Evolutionary conservation across 1,140 invertebrate species (phyloP).

Genomic region (Spodoptera litura): DNA sequence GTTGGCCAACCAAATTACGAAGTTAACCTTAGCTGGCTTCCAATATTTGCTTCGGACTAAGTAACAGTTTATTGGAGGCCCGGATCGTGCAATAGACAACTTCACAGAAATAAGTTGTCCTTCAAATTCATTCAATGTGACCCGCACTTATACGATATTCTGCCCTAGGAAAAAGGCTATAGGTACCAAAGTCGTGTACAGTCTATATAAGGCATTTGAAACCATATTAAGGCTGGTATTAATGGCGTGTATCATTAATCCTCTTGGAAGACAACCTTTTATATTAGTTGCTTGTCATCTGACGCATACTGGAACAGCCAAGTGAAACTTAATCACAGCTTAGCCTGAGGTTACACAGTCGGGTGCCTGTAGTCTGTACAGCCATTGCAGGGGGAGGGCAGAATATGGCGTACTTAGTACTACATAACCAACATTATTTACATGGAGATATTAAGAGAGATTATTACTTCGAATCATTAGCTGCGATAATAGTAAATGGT

Average conservation of each 20-base stretch:
- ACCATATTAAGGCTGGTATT: constrained; percentile 22
- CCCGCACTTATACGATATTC: neutral
- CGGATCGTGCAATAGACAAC: constrained; percentile 9
- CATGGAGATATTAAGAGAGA: neutral
- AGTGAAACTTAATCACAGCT: constrained; percentile 21
- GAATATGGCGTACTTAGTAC: neutral
- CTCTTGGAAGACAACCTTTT: constrained; percentile 35
- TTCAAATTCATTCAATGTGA: constrained; percentile 38
- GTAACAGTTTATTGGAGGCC: constrained; percentile 10
- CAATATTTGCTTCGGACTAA: constrained; percentile 15
- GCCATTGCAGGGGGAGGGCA: neutral
- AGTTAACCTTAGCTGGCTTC: constrained; percentile 18
- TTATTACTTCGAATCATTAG: too few species aligned
- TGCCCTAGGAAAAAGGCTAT: neutral
- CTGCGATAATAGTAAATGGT: too few species aligned
- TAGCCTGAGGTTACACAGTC: neutral
- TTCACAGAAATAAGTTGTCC: constrained; percentile 39
- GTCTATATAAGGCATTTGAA: constrained; percentile 28
- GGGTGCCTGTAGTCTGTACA: neutral
- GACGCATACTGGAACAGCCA: constrained; percentile 16
- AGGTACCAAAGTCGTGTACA: neutral
- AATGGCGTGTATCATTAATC: constrained; percentile 31
- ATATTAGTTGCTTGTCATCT: constrained; percentile 35
- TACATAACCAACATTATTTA: neutral
- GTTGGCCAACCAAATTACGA: constrained; percentile 7